Base-by-base conservation (phyloP, 2,797 vertebrate genomes). In the Rhynchonycteris naso region DNA sequence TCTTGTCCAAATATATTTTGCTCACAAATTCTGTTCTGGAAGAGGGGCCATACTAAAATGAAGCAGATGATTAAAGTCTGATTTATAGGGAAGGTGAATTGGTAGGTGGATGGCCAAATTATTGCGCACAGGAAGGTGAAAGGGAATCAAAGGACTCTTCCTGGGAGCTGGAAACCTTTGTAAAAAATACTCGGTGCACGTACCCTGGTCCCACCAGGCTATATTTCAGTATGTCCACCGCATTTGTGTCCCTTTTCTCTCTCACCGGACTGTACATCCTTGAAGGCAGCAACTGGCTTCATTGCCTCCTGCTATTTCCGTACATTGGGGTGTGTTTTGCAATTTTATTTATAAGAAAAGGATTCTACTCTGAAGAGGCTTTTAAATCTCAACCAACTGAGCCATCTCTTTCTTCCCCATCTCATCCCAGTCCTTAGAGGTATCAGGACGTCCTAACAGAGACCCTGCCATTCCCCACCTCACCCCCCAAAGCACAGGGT, bases 1-100 rank as follows among this genome's bases (percentile, higher is more conserved):
- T 82, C 93, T 93, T 90, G 91, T 96, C 91, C 80, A 93, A 88
- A 95, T 94, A 76, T 43, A 86, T 95, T 96, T 95, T 88, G 74
- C 87, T 97, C 84, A 83, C 91, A 96, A 85, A 90, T 12, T 30
- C 50, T 65, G 24, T 69, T 78, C 88, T 76, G 58, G 47, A 95
- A 92, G 90, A 91, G 58, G 52, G 72, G 13, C 72, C 18, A 5
- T 30, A 52, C 59, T 65, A 65, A 95, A 92, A 92, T 85, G 79
- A 92, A 94, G 93, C 63, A 65, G 54, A 86, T 82, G 80, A 91
- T 95, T 94, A 82, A 69, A 85, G 66, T 95, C 59, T 94, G 91
- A 96, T 94, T 96, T 96, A 95, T 87, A 95, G 84, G 43, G 54
- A 81, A 90, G 65, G 87, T 91, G 89, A 91, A 90, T 94, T 75